These are phyloP conservation scores for Epinephelus malabaricus DNA, from an alignment of 2,797 vertebrate species.

Conservation along the genomic window DNA sequence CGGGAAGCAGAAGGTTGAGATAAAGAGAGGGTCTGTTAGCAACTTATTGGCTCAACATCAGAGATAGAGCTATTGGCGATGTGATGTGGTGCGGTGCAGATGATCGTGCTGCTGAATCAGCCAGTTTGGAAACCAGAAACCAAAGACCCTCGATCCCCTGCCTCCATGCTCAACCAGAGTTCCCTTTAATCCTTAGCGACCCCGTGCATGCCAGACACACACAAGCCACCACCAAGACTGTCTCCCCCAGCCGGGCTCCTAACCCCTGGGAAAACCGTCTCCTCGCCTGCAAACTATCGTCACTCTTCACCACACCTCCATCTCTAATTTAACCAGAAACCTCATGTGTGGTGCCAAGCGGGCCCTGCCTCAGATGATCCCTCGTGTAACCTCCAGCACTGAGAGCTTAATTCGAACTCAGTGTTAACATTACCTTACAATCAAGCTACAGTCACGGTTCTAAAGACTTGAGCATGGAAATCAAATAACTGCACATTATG, in stretches of 20 bases:
- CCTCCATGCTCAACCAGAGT: slow-evolving; percentile 51
- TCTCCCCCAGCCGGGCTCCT: slow-evolving; percentile 5
- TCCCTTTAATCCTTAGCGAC: slow-evolving; percentile 73
- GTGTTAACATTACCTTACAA: slow-evolving; percentile 63
- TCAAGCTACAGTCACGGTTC: slow-evolving; percentile 62
- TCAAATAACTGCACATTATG: slow-evolving; percentile 69
- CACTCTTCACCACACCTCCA: slow-evolving; percentile 69
- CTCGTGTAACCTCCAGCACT: slow-evolving; percentile 34
- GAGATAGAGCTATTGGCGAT: slow-evolving; percentile 58
- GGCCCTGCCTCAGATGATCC: slow-evolving; percentile 53
- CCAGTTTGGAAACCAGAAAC: slow-evolving; percentile 75
- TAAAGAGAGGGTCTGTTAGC: slow-evolving; percentile 70
- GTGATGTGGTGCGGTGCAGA: slow-evolving; percentile 73
- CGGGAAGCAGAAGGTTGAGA: slow-evolving; percentile 56
- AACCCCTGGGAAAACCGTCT: slow-evolving; percentile 58
- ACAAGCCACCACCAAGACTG: slow-evolving; percentile 29
- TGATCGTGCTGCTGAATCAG: slow-evolving; percentile 76
- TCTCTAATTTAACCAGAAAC: slow-evolving; percentile 71
- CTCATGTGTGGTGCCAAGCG: slow-evolving; percentile 54
- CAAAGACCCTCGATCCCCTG: slow-evolving; percentile 67
- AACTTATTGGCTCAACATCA: slow-evolving; percentile 74
- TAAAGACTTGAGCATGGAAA: slow-evolving; percentile 60
- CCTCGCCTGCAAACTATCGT: slow-evolving; percentile 33
- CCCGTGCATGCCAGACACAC: slow-evolving; percentile 49
- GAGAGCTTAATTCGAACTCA: slow-evolving; percentile 37